These are phyloP conservation scores for Barypeithes pellucidus DNA, from an alignment of 2,888 invertebrate species.

Conservation along the genomic window DNA sequence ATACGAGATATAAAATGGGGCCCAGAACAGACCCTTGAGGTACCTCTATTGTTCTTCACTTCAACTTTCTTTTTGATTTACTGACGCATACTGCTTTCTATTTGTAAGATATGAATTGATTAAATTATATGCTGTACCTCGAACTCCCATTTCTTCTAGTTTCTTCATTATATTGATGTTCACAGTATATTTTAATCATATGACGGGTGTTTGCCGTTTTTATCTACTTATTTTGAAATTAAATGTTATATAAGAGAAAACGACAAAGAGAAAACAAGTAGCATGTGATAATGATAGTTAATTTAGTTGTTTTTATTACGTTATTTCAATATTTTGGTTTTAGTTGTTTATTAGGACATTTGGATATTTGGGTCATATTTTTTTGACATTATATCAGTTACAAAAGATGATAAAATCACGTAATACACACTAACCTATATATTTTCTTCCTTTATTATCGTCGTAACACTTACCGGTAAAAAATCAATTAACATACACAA, in stretches of 20 bases:
- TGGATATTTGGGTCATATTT: not conserved
- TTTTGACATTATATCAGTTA: not conserved
- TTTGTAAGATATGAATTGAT: no score
- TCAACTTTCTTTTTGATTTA: no score
- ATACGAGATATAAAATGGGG: no score
- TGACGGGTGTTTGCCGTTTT: not conserved
- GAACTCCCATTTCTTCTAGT: no score
- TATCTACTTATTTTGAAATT: not conserved
- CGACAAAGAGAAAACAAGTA: not conserved
- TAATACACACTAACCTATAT: not conserved
- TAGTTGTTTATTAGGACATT: not conserved
- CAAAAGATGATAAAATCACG: not conserved
- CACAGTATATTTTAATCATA: no score
- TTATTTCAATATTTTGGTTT: not conserved
- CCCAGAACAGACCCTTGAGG: no score
- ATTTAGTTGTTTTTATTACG: not conserved
- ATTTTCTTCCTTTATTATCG: not conserved
- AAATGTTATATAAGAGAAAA: not conserved
- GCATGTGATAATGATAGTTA: not conserved
- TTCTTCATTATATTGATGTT: no score
- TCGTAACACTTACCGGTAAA: no score
- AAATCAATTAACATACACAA: no score
- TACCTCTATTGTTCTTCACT: no score
- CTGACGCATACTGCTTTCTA: no score
- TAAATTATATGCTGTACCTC: no score